These are phyloP conservation scores for Coecobrya sp. DNA, from an alignment of 2,888 invertebrate species.

Conservation along the genomic window DNA sequence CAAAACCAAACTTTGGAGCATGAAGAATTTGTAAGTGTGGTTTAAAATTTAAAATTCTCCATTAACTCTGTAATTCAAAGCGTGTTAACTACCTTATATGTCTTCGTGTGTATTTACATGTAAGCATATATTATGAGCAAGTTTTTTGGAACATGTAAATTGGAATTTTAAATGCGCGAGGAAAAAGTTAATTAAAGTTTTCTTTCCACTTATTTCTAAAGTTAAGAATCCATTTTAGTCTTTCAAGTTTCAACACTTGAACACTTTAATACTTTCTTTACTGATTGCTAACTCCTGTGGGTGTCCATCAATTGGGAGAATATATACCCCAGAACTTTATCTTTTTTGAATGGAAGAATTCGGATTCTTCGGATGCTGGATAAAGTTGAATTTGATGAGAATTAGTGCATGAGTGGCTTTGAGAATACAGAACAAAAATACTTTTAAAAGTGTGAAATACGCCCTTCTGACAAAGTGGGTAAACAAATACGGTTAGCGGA, in stretches of 20 bases:
- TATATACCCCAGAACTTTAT: background rate
- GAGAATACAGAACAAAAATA: too few relatives aligned
- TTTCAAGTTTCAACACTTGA: background rate
- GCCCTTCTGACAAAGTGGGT: too few relatives aligned
- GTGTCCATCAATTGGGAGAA: background rate
- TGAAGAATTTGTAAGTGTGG: conserved; percentile 78
- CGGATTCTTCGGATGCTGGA: background rate
- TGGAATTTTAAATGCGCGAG: conserved; percentile 63
- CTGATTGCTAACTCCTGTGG: background rate
- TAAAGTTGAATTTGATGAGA: background rate
- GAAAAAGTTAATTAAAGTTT: conserved; percentile 63
- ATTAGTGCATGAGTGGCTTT: too few relatives aligned
- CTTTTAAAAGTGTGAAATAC: too few relatives aligned
- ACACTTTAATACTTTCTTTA: background rate
- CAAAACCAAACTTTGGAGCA: conserved; percentile 82
- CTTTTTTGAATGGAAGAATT: background rate
- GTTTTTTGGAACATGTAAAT: background rate
- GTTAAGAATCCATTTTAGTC: conserved; percentile 48
- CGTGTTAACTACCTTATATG: background rate
- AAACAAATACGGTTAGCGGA: background rate
- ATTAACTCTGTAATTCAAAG: background rate
- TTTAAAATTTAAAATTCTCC: conserved; percentile 14
- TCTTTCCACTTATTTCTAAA: conserved; percentile 23
- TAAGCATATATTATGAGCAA: background rate
- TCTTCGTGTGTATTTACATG: background rate